Conservation (phyloP, 2,888 invertebrate genomes). For the Brenthis daphne region DNA sequence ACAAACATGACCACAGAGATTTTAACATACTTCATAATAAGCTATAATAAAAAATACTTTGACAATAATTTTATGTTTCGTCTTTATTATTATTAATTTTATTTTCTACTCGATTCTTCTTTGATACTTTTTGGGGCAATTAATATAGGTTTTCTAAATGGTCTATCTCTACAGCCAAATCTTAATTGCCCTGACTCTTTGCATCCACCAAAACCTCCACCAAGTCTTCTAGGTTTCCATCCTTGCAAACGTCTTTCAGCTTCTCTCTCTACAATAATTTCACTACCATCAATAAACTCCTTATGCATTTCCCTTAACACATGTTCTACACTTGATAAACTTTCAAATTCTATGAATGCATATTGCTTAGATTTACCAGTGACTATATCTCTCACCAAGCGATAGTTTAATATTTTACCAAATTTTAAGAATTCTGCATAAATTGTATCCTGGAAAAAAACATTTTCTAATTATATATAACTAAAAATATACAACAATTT, state of each 20-base stretch:
- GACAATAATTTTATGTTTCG: neutral
- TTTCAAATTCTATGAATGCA: constrained; percentile 92
- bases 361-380: constrained; percentile 92
- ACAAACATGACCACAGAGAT: constrained; percentile 54
- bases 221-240: constrained; percentile 92
- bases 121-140: constrained; percentile 19
- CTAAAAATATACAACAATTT: too few relatives aligned
- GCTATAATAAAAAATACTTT: neutral
- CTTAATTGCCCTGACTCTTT: constrained; percentile 94
- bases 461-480: neutral
- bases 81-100: neutral
- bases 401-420: constrained; percentile 84
- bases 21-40: constrained; percentile 5
- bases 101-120: constrained; percentile 9
- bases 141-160: constrained; percentile 85
- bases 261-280: constrained; percentile 88
- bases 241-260: constrained; percentile 86
- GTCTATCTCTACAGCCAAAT: constrained; percentile 91
- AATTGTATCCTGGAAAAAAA: constrained; percentile 73
- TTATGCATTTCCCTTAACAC: constrained; percentile 84
- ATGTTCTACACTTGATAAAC: constrained; percentile 80
- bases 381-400: constrained; percentile 89
- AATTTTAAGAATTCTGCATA: constrained; percentile 82
- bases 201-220: constrained; percentile 93
- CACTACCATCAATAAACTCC: constrained; percentile 84